These are phyloP conservation scores for Grantiella picta DNA, from an alignment of 2,113 vertebrate species.

Conservation along the genomic window DNA sequence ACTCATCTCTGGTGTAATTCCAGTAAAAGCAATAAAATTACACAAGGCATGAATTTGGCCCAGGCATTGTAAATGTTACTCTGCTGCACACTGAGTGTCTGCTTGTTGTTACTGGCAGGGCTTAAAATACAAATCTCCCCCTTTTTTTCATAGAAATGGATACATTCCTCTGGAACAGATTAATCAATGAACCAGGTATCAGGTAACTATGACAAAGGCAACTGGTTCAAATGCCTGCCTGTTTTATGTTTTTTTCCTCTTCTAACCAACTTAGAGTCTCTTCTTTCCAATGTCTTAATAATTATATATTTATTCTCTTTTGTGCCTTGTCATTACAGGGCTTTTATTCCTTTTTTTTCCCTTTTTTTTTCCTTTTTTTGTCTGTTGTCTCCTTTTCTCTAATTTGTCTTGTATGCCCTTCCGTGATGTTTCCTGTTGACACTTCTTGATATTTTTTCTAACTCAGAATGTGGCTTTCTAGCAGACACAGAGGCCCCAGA, in stretches of 20 bases:
- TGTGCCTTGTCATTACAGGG: neutral
- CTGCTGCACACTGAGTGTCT: constrained; percentile 51
- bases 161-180: constrained; percentile 47
- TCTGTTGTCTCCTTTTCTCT: constrained; percentile 53
- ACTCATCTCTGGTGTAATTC: constrained; percentile 61
- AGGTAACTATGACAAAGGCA: constrained; percentile 47
- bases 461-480: constrained; percentile 75
- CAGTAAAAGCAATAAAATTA: constrained; percentile 68
- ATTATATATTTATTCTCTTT: neutral
- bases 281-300: constrained; percentile 14
- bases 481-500: constrained; percentile 78
- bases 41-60: constrained; percentile 70
- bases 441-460: constrained; percentile 66
- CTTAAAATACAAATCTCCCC: constrained; percentile 27
- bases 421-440: constrained; percentile 75
- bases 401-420: constrained; percentile 69
- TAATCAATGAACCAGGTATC: constrained; percentile 59
- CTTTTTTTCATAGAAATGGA: constrained; percentile 8
- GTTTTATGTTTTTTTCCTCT: neutral
- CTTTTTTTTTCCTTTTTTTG: neutral
- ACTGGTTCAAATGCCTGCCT: neutral
- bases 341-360: neutral
- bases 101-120: constrained; percentile 36
- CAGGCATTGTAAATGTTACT: constrained; percentile 66
- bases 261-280: neutral